A percentile compares a stretch with the other conserved stretches of the same genome.
phyloP scores from a whole-genome alignment of 2,113 vertebrate species.

The Murina feae region DNA sequence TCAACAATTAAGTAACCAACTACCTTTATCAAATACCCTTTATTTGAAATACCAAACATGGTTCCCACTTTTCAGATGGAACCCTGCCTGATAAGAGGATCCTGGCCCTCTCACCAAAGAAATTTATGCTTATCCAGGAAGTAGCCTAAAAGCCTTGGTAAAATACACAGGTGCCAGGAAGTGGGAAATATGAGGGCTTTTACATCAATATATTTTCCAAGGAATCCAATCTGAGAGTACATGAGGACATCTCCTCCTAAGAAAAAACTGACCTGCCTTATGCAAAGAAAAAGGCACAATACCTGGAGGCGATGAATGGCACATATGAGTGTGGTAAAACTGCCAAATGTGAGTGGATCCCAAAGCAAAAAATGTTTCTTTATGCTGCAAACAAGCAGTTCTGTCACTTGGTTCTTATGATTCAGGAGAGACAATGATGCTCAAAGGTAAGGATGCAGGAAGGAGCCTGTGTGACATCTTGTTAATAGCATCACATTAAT shows the following conservation, averaged over 20 bases:
- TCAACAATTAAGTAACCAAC: not conserved
- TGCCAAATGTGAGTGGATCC: not conserved
- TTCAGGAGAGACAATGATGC: not conserved
- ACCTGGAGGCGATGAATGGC: not conserved
- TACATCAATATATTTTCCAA: not conserved
- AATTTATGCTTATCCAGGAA: not conserved
- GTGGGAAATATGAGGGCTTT: not conserved
- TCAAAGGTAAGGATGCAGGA: not conserved
- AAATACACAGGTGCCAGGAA: not conserved
- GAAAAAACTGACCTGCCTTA: not conserved
- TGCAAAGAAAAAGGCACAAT: not conserved
- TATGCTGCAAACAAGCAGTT: not conserved
- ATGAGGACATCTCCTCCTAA: not conserved
- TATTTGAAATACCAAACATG: not conserved
- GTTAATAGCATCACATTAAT: not conserved
- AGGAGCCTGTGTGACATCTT: not conserved
- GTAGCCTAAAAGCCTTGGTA: not conserved
- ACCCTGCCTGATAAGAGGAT: not conserved
- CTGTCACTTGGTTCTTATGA: not conserved
- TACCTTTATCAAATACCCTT: not conserved
- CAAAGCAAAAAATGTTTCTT: constrained; percentile 7
- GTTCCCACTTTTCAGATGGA: not conserved
- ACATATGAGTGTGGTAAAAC: not conserved
- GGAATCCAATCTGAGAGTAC: not conserved
- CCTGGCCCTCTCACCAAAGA: not conserved